Base-by-base conservation (phyloP, 2,113 vertebrate genomes). In the Chauna torquata region DNA sequence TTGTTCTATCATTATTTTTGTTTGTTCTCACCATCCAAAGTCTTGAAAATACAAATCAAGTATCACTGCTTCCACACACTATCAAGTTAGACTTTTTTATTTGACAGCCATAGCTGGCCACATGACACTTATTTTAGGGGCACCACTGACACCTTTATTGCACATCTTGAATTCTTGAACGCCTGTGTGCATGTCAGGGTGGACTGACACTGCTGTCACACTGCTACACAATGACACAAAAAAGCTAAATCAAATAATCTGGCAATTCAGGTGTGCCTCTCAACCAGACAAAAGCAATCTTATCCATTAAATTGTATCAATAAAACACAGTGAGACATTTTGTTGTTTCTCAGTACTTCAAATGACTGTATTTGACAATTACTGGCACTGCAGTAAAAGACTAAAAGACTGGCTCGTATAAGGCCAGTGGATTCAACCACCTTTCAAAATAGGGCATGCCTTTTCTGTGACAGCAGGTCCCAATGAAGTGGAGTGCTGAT, bases 271-370 rank as follows among this genome's bases (percentile, higher is more conserved):
- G 45, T 86, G 70, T 79, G 61, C 34, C 58, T 87, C 66, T 85
- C 84, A 77, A 89, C 36, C 75, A 80, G 82, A 82, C 62, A 90
- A 93, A 94, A 94, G 75, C 54, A 95, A 92, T 94, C 66, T 90
- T 94, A 80, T 28, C 79, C 45, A 88, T 88, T 95, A 88, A 92
- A 66, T 14, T 64, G 42, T 50, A 88, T 77, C 89, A 70, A 82
- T 76, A 70, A 91, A 95, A 82, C 61, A 90, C 75, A 90, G 59
- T 57, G 71, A 79, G 82, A 69, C 59, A 62, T 77, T 90, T 74
- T 74, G 30, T 0, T 75, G 57, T 86, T 72, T 49, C 54, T 61
- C 77, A 30, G 86, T 86, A 57, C 18, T 91, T 72, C 45, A 85
- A 20, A 83, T 2, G 3, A 49, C 45, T 82, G 44, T 59, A 61